Evolutionary conservation across 2,113 vertebrate species (phyloP).

Genomic region (Pogonocichla stellata): DNA sequence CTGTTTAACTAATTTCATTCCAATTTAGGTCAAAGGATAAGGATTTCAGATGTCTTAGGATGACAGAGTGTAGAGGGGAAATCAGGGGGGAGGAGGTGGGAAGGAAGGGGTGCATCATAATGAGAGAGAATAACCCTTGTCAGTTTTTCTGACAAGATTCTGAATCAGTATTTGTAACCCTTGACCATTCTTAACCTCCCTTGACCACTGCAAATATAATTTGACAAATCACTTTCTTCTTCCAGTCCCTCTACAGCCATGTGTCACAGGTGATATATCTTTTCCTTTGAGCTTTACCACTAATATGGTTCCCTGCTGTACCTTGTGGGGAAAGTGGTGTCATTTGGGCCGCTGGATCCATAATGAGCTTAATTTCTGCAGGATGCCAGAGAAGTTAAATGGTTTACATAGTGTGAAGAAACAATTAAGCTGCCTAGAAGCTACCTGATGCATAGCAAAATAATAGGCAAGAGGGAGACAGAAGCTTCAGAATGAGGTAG

Average conservation of each 20-base stretch:
- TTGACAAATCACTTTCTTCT: not conserved
- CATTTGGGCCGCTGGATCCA: slow-evolving; percentile 9
- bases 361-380: slow-evolving; percentile 47
- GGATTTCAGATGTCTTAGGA: not conserved
- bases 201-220: not conserved
- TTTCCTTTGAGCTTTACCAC: not conserved
- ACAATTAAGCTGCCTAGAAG: slow-evolving; percentile 35
- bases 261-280: not conserved
- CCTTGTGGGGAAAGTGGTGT: not conserved
- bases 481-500: not conserved
- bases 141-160: not conserved
- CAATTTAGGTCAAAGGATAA: not conserved
- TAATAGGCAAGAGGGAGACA: slow-evolving; percentile 20
- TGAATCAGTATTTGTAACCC: not conserved
- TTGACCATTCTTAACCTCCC: not conserved
- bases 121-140: not conserved
- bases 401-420: slow-evolving; percentile 54
- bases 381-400: slow-evolving; percentile 21
- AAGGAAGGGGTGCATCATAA: not conserved
- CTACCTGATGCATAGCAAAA: not conserved
- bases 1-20: not conserved
- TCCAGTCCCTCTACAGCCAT: not conserved
- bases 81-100: rapidly evolving
- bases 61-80: not conserved
- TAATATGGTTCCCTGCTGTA: not conserved